A percentile compares a stretch with the other conserved stretches of the same genome.
Conservation (phyloP, 2,888 invertebrate genomes). For the Brachypterus glaber region DNA sequence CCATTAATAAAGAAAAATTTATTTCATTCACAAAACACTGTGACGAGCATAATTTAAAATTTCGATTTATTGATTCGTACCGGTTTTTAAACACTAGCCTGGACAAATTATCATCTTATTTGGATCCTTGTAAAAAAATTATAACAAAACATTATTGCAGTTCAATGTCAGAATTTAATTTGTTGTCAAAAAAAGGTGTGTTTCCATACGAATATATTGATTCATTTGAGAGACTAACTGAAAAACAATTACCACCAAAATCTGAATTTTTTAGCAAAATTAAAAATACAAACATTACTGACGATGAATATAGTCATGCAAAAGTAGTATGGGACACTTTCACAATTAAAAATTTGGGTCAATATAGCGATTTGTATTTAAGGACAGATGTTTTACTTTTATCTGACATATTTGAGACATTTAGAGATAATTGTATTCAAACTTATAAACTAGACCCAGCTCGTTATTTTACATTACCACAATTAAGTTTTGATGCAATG, state of each 20-base stretch:
- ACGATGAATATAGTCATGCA: conserved; percentile 31
- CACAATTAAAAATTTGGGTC: conserved; percentile 25
- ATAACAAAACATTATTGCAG: conserved; percentile 7
- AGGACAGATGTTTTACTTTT: conserved; percentile 33
- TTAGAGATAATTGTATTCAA: conserved; percentile 23
- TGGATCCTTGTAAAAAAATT: conserved; percentile 12
- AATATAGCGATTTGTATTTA: conserved; percentile 33
- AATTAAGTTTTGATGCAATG: conserved; percentile 27
- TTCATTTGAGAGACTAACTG: conserved; percentile 20
- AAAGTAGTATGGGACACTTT: conserved; percentile 30
- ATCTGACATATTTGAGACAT: conserved; percentile 34
- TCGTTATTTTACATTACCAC: conserved; percentile 28
- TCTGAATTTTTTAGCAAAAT: conserved; percentile 23
- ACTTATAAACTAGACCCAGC: conserved; percentile 30
- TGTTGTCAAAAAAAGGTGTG: conserved; percentile 23
- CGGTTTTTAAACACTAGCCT: conserved; percentile 27
- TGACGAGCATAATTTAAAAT: conserved; percentile 13
- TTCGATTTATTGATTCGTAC: conserved; percentile 26
- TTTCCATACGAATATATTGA: conserved; percentile 31
- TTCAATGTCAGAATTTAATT: conserved; percentile 10
- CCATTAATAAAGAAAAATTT: conserved; percentile 30
- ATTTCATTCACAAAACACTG: conserved; percentile 26
- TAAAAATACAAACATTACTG: conserved; percentile 19
- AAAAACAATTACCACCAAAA: conserved; percentile 22
- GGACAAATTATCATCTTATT: conserved; percentile 24